phyloP scores from a whole-genome alignment of 1,140 invertebrate genomes.

The Aethina tumida region DNA sequence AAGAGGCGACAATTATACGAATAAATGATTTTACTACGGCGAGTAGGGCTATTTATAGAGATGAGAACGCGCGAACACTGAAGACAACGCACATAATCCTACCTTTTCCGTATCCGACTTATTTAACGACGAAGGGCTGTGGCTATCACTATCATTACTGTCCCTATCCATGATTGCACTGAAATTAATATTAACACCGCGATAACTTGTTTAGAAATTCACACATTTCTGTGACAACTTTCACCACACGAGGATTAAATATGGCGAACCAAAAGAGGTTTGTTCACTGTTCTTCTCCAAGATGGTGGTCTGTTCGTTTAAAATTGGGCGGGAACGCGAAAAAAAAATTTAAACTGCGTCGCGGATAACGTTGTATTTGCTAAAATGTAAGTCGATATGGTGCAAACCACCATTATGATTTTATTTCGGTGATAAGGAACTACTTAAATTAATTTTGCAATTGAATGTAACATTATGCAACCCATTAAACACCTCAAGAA shows the following conservation, averaged over 20 bases:
- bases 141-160: constrained; percentile 17
- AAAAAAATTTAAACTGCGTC: no score
- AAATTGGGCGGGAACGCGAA: no score
- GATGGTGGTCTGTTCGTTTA: no score
- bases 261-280: constrained; percentile 19
- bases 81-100: constrained; percentile 19
- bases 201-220: constrained; percentile 14
- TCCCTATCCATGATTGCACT: constrained; percentile 25
- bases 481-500: no score
- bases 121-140: constrained; percentile 13
- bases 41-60: constrained; percentile 22
- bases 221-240: constrained; percentile 22
- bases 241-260: constrained; percentile 30
- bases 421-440: no score
- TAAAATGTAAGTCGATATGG: no score
- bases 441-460: no score
- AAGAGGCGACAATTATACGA: constrained; percentile 2
- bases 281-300: no score
- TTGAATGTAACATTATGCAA: no score
- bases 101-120: constrained; percentile 24
- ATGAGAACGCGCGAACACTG: constrained; percentile 29
- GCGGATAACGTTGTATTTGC: no score
- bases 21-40: constrained; percentile 12
- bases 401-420: no score
- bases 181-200: constrained; percentile 13